Conservation (phyloP, 2,113 vertebrate genomes). For the Tamias sibiricus region DNA sequence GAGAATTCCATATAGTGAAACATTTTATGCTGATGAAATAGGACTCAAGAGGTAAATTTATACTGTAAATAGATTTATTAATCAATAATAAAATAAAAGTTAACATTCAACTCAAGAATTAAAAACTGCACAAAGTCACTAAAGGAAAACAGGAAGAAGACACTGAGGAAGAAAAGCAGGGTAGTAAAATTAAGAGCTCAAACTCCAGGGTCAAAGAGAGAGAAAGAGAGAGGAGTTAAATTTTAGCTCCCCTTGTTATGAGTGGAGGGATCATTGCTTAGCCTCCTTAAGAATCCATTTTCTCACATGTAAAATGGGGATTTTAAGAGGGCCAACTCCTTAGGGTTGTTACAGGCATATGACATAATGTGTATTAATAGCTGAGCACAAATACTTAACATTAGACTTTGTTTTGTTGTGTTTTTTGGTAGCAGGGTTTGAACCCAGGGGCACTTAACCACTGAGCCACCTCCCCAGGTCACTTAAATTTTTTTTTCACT, state of each 20-base stretch:
- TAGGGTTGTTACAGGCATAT: neutral
- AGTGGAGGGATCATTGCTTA: neutral
- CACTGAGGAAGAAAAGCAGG: neutral
- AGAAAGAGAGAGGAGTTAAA: neutral
- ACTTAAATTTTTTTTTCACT: too few species aligned
- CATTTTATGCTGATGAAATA: neutral
- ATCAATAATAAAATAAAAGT: conserved; percentile 10
- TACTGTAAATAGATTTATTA: neutral
- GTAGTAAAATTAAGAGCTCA: neutral
- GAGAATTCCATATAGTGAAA: neutral
- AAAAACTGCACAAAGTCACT: neutral
- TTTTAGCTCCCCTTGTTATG: neutral
- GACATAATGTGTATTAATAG: neutral
- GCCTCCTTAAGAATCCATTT: neutral
- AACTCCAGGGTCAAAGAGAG: neutral
- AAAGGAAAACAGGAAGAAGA: conserved; percentile 10
- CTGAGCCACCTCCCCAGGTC: too few species aligned
- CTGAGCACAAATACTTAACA: neutral
- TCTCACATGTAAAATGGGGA: neutral
- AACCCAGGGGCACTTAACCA: too few species aligned
- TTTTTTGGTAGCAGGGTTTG: neutral
- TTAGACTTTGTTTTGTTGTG: too few species aligned
- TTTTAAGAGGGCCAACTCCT: neutral
- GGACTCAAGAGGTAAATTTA: neutral
- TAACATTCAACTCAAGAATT: conserved; percentile 1